These are phyloP conservation scores for Harpagifer antarcticus DNA, from an alignment of 2,797 vertebrate genomes.

Conservation along the genomic window DNA sequence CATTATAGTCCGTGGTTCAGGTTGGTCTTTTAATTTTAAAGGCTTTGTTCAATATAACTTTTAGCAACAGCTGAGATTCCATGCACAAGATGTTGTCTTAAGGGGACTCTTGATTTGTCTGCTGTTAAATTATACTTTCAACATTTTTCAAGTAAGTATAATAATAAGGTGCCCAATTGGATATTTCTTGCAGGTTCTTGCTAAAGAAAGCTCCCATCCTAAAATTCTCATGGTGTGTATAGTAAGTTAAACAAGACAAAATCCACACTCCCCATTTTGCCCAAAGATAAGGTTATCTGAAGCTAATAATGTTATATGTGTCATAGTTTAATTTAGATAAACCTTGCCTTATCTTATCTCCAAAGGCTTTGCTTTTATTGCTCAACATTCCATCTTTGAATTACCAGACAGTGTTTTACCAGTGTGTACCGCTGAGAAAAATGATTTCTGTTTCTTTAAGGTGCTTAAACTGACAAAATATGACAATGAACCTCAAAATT, in stretches of 20 bases:
- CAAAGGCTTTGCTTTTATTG: too few relatives aligned
- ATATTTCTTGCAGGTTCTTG: neutral
- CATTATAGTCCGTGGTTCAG: neutral
- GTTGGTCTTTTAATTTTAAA: neutral
- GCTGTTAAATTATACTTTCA: neutral
- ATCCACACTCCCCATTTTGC: too few relatives aligned
- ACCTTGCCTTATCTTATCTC: too few relatives aligned
- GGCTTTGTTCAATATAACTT: neutral
- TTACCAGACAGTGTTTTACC: too few relatives aligned
- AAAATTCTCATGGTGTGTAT: too few relatives aligned
- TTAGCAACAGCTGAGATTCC: neutral
- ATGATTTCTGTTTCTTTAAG: neutral
- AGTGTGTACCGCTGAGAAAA: too few relatives aligned
- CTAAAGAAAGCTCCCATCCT: too few relatives aligned
- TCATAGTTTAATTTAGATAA: too few relatives aligned
- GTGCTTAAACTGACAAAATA: neutral
- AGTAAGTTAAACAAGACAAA: too few relatives aligned
- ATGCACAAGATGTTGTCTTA: neutral
- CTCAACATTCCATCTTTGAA: too few relatives aligned
- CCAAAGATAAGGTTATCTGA: too few relatives aligned
- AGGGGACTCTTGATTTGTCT: slow-evolving; percentile 1
- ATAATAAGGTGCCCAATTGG: neutral
- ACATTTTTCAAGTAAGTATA: neutral
- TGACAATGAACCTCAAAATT: neutral
- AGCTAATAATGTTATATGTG: too few relatives aligned